These are phyloP conservation scores for Indicator indicator DNA, from an alignment of 2,113 vertebrate genomes.

Conservation along the genomic window DNA sequence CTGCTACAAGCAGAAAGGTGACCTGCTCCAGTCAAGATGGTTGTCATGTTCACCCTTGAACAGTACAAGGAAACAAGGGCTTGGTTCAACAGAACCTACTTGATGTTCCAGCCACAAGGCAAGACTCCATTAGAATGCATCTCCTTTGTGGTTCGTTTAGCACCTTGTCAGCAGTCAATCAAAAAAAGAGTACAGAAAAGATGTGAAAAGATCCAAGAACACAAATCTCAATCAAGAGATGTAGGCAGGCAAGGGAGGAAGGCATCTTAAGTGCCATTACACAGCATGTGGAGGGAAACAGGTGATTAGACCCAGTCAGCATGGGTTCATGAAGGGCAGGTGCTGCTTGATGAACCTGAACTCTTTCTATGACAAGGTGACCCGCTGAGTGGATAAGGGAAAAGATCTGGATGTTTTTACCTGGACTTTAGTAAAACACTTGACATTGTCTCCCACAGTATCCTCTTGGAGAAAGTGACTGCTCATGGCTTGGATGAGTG, in stretches of 20 bases:
- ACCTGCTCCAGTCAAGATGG: background rate
- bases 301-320: no score
- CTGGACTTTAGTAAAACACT: no score
- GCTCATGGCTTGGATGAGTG: no score
- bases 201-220: background rate
- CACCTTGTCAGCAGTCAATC: background rate
- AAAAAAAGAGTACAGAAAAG: background rate
- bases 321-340: no score
- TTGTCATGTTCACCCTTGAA: background rate
- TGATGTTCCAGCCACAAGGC: background rate
- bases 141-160: background rate
- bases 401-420: no score
- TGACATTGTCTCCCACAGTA: no score
- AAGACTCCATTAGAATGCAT: accelerated
- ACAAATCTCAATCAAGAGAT: background rate
- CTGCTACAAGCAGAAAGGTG: background rate
- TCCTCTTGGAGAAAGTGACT: no score
- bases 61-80: background rate
- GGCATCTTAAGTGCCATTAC: no score
- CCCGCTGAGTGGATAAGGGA: no score
- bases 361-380: no score
- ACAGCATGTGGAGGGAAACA: no score
- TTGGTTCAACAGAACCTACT: background rate
- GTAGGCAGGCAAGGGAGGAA: background rate
- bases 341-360: no score